Evolutionary conservation across 2,888 invertebrate species (phyloP).

Genomic region (Coleophora deauratella): DNA sequence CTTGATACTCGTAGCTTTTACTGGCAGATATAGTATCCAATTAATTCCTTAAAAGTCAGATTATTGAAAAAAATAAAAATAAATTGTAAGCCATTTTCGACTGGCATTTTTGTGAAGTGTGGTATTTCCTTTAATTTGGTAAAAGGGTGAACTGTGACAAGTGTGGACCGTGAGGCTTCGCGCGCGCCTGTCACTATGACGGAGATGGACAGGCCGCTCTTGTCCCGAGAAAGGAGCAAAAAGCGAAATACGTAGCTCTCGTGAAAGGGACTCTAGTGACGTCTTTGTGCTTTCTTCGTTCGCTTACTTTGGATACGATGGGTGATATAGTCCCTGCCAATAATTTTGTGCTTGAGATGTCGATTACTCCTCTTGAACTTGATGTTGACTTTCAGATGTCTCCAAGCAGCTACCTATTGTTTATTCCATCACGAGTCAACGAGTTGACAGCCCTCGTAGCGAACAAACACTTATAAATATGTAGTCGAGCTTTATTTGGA

Average conservation of each 20-base stretch:
- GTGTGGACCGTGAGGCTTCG: conserved; percentile 33
- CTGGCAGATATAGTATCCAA: conserved; percentile 27
- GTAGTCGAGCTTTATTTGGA: conserved; percentile 48
- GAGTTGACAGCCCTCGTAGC: conserved; percentile 39
- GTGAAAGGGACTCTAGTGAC: too few relatives aligned
- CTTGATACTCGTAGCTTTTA: conserved; percentile 9
- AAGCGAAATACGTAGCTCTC: too few relatives aligned
- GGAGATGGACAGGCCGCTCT: conserved; percentile 43
- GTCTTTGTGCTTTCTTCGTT: too few relatives aligned
- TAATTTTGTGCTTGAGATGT: conserved; percentile 52
- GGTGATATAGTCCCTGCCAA: conserved; percentile 39
- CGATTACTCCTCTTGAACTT: conserved; percentile 41
- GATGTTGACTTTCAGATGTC: conserved; percentile 56
- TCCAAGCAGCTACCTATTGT: conserved; percentile 34
- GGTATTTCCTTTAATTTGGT: conserved; percentile 55
- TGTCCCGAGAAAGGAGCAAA: conserved; percentile 30
- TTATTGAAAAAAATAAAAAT: conserved; percentile 27
- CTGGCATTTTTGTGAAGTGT: conserved; percentile 39
- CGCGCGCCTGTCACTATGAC: conserved; percentile 37
- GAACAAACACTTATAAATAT: conserved; percentile 46
- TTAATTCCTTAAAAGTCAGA: conserved; percentile 35
- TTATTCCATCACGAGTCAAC: conserved; percentile 39
- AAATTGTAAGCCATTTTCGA: conserved; percentile 31
- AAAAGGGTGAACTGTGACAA: conserved; percentile 44
- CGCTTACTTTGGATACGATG: conserved; percentile 22